Evolutionary conservation across 2,797 vertebrate species (phyloP), one percentile per base, ranked within the genome.

Genomic region (Pogonophryne albipinna): DNA sequence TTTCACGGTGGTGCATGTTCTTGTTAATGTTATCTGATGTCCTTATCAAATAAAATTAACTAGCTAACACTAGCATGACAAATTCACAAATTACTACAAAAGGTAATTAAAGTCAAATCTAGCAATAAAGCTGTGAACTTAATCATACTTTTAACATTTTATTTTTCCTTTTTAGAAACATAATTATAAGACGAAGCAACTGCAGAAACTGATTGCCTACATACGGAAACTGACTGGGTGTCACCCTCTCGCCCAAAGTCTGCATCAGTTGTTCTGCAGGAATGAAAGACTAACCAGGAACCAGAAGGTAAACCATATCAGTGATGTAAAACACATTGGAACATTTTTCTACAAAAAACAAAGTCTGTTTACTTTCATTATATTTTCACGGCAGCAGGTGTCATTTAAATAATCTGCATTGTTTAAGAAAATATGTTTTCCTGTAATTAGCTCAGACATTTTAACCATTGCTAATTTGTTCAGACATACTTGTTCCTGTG

Each of bases 161-260:
- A 16, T 38, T 19, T 14, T 71, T 78, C 2, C 23, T 23, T 23
- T 23, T 23, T 49, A 91, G 90, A 27, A 13, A 27, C 5, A 7
- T 34, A 34, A 34, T 34, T 34, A 6, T 34, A 34, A 7, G 7
- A 5, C 34, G 0, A 34, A 34, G 34, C 27, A 27, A 1, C 0
- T 0, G 42, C 64, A 69, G 20, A 67, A 67, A 49, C 34, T 92
- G 69, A 71, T 92, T 0, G 74, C 79, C 0, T 87, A 82, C 66
- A 70, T 93, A 50, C 52, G 90, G 12, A 75, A 86, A 27, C 79
- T 93, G 61, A 92, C 83, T 50, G 89, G 83, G 66, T 93, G 91
- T 38, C 82, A 87, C 70, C 83, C 93, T 16, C 82, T 94, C 1
- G 23, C 87, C n/a, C 92, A 93, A 71, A 82, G 83, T 82, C 75